These are phyloP conservation scores for Cochlearius cochlearius DNA, from an alignment of 2,113 vertebrate species.

Conservation along the genomic window DNA sequence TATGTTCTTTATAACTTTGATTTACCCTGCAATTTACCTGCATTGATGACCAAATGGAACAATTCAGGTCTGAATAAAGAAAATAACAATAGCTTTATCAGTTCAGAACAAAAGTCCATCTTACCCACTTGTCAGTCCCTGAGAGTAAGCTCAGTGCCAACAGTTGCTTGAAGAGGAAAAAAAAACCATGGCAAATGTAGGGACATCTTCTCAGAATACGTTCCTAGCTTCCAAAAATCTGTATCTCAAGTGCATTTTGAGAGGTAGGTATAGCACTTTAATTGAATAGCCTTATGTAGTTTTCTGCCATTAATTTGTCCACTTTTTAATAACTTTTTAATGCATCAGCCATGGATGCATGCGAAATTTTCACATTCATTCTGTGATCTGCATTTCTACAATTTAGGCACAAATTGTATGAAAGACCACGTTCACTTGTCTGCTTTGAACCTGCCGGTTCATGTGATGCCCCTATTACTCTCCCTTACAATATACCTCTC, in stretches of 20 bases:
- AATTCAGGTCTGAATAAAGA: neutral
- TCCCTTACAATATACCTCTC: neutral
- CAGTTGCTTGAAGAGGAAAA: neutral
- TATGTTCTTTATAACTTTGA: neutral
- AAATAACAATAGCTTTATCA: neutral
- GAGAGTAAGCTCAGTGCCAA: neutral
- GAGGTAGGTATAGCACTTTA: neutral
- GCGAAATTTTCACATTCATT: neutral
- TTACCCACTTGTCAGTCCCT: neutral
- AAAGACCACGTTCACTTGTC: neutral
- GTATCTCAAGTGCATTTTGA: neutral
- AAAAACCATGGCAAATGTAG: neutral
- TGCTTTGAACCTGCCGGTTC: neutral
- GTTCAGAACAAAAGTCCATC: neutral
- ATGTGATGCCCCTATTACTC: neutral
- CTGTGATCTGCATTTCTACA: neutral
- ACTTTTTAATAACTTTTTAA: neutral
- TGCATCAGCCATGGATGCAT: neutral
- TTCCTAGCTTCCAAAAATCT: neutral
- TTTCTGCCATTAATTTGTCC: neutral
- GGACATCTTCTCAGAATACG: neutral
- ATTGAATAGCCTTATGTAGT: neutral
- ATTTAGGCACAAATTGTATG: neutral
- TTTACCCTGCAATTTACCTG: neutral
- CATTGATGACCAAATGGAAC: neutral